Conservation (phyloP, 2,888 invertebrate species). For the Caenorhabditis zanzibari region DNA sequence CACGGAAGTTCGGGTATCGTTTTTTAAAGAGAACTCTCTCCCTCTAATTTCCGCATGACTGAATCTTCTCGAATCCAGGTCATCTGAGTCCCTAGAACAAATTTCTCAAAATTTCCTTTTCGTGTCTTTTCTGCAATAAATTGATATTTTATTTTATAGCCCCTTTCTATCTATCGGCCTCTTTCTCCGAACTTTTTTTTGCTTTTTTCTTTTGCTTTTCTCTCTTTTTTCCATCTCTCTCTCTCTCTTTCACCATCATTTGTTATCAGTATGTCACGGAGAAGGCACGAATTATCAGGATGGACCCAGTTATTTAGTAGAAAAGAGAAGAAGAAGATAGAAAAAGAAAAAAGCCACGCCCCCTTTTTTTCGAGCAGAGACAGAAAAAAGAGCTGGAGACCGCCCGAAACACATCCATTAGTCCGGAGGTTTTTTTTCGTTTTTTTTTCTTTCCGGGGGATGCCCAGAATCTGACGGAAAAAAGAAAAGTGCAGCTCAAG, state of each 20-base stretch:
- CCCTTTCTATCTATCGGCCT: slow-evolving; percentile 19
- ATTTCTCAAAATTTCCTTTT: neutral
- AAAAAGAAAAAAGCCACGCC: slow-evolving; percentile 20
- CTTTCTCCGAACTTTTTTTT: slow-evolving; percentile 32
- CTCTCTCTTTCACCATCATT: slow-evolving; percentile 22
- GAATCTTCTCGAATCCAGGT: neutral
- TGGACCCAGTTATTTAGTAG: slow-evolving; percentile 26
- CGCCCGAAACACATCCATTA: slow-evolving; percentile 48
- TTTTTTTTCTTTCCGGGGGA: neutral
- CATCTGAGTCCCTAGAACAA: neutral
- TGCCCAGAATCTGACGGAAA: slow-evolving; percentile 12
- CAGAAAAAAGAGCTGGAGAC: slow-evolving; percentile 14
- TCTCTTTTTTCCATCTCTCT: neutral
- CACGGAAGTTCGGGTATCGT: slow-evolving; percentile 1
- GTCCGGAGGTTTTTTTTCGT: slow-evolving; percentile 34
- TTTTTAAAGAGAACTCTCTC: neutral
- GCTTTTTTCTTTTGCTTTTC: slow-evolving; percentile 20
- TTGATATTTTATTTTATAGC: slow-evolving; percentile 20
- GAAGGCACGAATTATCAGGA: slow-evolving; percentile 37
- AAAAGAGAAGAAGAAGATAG: neutral
- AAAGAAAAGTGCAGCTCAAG: slow-evolving; percentile 37
- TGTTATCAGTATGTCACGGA: slow-evolving; percentile 56
- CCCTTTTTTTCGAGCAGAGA: neutral
- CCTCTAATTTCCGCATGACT: neutral
- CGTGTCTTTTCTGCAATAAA: slow-evolving; percentile 33